Conservation (phyloP, 1,140 invertebrate genomes). For the Phymastichus coffea region DNA sequence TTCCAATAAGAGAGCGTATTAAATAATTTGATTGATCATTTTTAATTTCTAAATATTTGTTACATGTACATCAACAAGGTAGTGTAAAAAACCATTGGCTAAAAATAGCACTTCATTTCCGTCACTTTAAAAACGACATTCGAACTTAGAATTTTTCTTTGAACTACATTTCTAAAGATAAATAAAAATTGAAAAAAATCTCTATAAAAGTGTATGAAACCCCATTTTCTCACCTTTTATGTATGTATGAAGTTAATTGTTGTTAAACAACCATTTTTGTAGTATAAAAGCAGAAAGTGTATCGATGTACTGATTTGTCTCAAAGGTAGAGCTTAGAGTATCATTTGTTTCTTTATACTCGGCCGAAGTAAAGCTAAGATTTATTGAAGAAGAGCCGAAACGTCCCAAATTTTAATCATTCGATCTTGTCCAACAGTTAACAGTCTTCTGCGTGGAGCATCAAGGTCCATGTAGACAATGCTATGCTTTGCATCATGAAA, state of each 20-base stretch:
- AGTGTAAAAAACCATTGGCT: background rate
- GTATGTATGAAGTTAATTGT: background rate
- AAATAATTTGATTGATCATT: slow-evolving; percentile 8
- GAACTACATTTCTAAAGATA: background rate
- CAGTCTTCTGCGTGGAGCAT: slow-evolving; percentile 81
- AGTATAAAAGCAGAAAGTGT: slow-evolving; percentile 12
- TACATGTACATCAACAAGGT: background rate
- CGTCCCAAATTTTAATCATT: slow-evolving; percentile 88
- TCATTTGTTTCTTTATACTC: slow-evolving; percentile 3
- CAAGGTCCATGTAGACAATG: slow-evolving; percentile 84
- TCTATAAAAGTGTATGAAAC: slow-evolving; percentile 19
- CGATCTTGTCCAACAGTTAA: slow-evolving; percentile 93
- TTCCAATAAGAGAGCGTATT: background rate
- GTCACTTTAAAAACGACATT: background rate
- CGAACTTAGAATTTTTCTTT: slow-evolving; percentile 3
- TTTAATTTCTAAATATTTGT: background rate
- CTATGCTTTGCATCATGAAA: slow-evolving; percentile 95
- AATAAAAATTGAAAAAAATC: slow-evolving; percentile 6
- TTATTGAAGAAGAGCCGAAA: slow-evolving; percentile 63
- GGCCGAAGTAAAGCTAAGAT: background rate
- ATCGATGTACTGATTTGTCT: slow-evolving; percentile 21
- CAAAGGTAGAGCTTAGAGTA: slow-evolving; percentile 12
- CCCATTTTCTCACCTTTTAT: slow-evolving; percentile 11
- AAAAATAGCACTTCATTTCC: slow-evolving; percentile 1
- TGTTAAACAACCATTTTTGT: background rate